Conservation (phyloP, 2,888 invertebrate species). For the Philereme transversata region DNA sequence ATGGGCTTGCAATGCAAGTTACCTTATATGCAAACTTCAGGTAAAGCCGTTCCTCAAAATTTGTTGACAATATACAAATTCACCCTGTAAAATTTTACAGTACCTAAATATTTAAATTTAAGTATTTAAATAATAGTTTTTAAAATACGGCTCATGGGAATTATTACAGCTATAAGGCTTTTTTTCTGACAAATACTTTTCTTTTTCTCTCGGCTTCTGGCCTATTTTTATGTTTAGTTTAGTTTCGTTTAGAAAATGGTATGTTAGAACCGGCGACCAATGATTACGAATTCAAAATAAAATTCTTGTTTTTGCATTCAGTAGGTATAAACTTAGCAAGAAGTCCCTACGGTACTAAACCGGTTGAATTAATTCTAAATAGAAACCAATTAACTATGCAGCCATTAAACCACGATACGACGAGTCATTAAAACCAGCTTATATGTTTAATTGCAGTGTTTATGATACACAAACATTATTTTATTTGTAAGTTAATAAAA, state of each 20-base stretch:
- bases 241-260: no score
- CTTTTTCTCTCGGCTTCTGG: not conserved
- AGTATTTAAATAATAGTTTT: no score
- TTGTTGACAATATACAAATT: no score
- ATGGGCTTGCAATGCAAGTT: no score
- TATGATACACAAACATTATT: not conserved
- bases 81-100: no score
- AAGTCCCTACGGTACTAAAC: constrained; percentile 33
- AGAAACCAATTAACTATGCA: constrained; percentile 44
- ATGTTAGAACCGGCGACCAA: no score
- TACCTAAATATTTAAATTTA: no score
- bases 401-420: constrained; percentile 37
- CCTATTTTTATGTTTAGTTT: not conserved
- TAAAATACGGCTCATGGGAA: no score
- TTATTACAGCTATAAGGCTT: not conserved
- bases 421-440: constrained; percentile 35
- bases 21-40: no score
- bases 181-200: not conserved
- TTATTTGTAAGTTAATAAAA: not conserved
- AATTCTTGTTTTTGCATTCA: constrained; percentile 2
- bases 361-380: constrained; percentile 44
- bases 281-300: not conserved
- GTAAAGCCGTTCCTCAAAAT: no score
- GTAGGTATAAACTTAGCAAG: constrained; percentile 24
- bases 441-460: constrained; percentile 32